Evolutionary conservation across 2,888 invertebrate species (phyloP).

Genomic region (Allolobophora icterica): DNA sequence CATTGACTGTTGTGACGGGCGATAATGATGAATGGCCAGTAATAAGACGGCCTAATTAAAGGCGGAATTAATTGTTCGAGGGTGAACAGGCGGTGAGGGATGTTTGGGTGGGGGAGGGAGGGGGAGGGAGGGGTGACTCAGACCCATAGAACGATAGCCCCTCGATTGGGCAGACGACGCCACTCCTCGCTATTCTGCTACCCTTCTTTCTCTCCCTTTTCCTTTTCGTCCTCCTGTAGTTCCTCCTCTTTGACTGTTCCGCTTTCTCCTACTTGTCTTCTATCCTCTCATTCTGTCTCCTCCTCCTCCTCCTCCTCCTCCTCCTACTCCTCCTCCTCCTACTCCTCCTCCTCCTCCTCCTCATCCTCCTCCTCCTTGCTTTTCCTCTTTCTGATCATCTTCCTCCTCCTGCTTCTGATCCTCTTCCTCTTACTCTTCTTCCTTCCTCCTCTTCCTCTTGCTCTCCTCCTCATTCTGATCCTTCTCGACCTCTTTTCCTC

Average conservation of each 20-base stretch:
- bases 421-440: background rate
- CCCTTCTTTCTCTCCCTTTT: background rate
- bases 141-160: background rate
- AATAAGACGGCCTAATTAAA: background rate
- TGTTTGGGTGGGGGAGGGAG: background rate
- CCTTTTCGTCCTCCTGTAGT: no score
- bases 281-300: no score
- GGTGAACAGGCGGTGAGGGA: background rate
- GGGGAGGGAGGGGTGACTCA: background rate
- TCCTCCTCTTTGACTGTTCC: no score
- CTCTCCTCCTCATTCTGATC: background rate
- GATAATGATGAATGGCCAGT: background rate
- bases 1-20: background rate
- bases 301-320: no score
- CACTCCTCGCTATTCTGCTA: background rate
- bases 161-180: no score
- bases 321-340: no score
- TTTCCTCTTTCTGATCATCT: no score
- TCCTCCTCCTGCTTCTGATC: no score
- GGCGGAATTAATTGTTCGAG: background rate
- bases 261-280: no score
- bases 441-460: background rate
- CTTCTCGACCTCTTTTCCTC: background rate
- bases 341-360: no score
- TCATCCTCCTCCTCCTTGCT: no score